phyloP scores from a whole-genome alignment of 2,888 invertebrate genomes.

The Eupithecia tripunctaria region DNA sequence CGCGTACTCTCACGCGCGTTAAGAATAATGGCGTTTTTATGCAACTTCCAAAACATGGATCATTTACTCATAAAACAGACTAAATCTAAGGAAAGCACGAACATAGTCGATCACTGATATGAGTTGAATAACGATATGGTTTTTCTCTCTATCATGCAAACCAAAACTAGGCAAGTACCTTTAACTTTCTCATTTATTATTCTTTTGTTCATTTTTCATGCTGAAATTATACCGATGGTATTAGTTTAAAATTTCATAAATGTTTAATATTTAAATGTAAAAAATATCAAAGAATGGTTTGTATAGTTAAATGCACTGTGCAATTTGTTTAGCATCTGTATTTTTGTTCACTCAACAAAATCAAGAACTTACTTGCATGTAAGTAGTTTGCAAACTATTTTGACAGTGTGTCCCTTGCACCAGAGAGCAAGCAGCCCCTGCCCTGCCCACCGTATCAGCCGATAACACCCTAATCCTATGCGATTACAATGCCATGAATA shows the following conservation, averaged over 20 bases:
- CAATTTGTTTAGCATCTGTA: too few relatives aligned
- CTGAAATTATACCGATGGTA: conserved; percentile 21
- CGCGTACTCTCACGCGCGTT: too few relatives aligned
- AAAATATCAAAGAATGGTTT: too few relatives aligned
- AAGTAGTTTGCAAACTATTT: background rate
- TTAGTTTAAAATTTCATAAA: background rate
- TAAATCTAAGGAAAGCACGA: background rate
- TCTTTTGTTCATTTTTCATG: conserved; percentile 30
- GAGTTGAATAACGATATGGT: background rate
- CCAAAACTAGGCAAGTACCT: conserved; percentile 21
- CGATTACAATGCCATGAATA: conserved; percentile 66
- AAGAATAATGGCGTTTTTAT: too few relatives aligned
- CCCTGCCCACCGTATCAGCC: conserved; percentile 66
- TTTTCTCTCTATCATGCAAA: background rate
- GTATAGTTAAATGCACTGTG: too few relatives aligned
- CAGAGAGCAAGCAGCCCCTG: conserved; percentile 31
- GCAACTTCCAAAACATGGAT: background rate
- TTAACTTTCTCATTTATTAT: conserved; percentile 31
- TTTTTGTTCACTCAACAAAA: too few relatives aligned
- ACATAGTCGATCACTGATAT: background rate
- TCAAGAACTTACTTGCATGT: background rate
- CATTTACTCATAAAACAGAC: background rate
- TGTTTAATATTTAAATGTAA: too few relatives aligned
- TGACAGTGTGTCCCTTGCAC: conserved; percentile 54
- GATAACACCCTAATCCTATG: conserved; percentile 78